Evolutionary conservation across 2,888 invertebrate species (phyloP).

Genomic region (Tinea trinotella): DNA sequence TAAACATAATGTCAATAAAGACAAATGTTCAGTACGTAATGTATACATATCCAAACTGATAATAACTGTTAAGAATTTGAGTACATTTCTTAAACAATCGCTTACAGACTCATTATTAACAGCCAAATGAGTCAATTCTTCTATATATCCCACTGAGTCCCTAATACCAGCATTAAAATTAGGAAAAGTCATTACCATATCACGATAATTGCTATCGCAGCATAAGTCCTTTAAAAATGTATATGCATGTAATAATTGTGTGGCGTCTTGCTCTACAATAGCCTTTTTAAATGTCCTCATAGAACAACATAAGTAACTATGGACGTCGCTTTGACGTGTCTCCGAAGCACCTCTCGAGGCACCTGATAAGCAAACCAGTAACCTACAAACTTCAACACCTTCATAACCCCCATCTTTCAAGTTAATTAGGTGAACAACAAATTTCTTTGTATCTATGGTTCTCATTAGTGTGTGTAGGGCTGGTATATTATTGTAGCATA

Average conservation of each 20-base stretch:
- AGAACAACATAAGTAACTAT: constrained; percentile 58
- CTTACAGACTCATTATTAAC: constrained; percentile 43
- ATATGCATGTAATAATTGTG: constrained; percentile 53
- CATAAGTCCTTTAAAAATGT: constrained; percentile 58
- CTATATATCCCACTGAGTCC: constrained; percentile 46
- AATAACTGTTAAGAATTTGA: constrained; percentile 53
- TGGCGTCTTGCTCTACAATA: constrained; percentile 44
- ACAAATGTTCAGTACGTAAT: constrained; percentile 43
- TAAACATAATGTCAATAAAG: constrained; percentile 48
- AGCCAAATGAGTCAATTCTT: constrained; percentile 36
- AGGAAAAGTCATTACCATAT: constrained; percentile 49
- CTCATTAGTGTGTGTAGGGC: constrained; percentile 81
- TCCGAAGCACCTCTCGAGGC: constrained; percentile 47
- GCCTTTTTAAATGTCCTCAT: constrained; percentile 57
- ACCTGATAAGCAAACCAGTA: constrained; percentile 52
- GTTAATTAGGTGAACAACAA: constrained; percentile 74
- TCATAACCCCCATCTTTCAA: constrained; percentile 68
- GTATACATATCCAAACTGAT: constrained; percentile 53
- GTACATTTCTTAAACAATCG: constrained; percentile 42
- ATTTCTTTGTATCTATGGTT: constrained; percentile 78
- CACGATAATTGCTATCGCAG: constrained; percentile 40
- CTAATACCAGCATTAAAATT: constrained; percentile 39
- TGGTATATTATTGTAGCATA: constrained; percentile 84
- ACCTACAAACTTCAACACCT: constrained; percentile 58
- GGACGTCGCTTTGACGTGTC: constrained; percentile 46